phyloP scores from a whole-genome alignment of 2,888 invertebrate genomes.

The Eristalis arbustorum region DNA sequence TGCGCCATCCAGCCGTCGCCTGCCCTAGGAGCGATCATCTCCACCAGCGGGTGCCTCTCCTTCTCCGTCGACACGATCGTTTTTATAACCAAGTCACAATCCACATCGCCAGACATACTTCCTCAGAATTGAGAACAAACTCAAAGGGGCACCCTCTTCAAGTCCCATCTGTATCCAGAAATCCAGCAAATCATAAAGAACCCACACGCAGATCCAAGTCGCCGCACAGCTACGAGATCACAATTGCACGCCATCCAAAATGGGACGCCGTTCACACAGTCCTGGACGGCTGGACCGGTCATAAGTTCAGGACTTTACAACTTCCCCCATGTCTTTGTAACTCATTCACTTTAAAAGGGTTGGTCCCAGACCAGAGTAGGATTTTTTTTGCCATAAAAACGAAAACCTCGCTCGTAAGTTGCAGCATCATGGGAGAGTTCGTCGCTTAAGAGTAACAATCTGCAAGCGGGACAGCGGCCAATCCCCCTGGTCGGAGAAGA shows the following conservation, averaged over 20 bases:
- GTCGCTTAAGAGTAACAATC: constrained; percentile 20
- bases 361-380: background rate
- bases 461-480: background rate
- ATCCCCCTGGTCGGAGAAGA: background rate
- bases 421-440: background rate
- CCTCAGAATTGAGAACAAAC: too few species aligned
- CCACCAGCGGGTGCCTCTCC: too few species aligned
- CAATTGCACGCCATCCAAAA: background rate
- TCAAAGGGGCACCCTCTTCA: background rate
- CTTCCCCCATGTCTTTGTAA: constrained; percentile 47
- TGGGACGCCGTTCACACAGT: constrained; percentile 10
- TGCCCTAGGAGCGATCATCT: too few species aligned
- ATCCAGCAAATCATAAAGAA: constrained; percentile 6
- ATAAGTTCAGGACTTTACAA: constrained; percentile 40
- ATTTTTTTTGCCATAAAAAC: constrained; percentile 14
- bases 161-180: background rate
- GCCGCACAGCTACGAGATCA: constrained; percentile 9
- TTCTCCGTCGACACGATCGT: too few species aligned
- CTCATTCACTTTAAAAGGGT: constrained; percentile 49
- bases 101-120: background rate
- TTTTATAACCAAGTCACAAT: too few species aligned
- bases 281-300: background rate
- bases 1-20: too few species aligned
- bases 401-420: constrained; percentile 12
- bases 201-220: constrained; percentile 29